phyloP scores from a whole-genome alignment of 1,140 invertebrate species.

The Mercenaria mercenaria region DNA sequence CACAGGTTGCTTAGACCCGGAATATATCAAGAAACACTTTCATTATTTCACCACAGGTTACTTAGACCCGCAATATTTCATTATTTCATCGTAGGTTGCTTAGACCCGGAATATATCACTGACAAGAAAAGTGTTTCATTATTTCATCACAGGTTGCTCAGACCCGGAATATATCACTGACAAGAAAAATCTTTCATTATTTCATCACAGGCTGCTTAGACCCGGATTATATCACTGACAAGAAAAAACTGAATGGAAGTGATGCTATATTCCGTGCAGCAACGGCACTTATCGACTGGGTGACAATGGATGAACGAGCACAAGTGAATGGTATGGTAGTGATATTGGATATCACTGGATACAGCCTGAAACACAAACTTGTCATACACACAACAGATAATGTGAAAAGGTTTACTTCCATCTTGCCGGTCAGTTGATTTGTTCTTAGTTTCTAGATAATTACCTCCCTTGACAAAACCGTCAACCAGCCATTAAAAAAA shows the following conservation, averaged over 20 bases:
- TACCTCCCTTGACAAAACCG: too few species aligned
- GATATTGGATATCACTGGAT: slow-evolving; percentile 16
- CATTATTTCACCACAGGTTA: too few species aligned
- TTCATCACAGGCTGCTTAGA: not conserved
- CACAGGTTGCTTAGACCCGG: too few species aligned
- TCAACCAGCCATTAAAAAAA: too few species aligned
- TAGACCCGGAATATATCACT: too few species aligned
- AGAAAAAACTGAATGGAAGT: slow-evolving; percentile 81
- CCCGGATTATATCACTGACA: slow-evolving; percentile 80
- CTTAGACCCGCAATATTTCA: too few species aligned
- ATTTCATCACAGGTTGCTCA: too few species aligned
- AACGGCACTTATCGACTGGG: slow-evolving; percentile 91
- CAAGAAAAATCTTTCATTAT: too few species aligned
- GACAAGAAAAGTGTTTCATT: too few species aligned
- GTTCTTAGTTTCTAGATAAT: not conserved
- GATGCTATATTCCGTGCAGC: slow-evolving; percentile 92
- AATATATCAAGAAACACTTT: too few species aligned
- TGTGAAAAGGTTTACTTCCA: not conserved
- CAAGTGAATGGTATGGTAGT: slow-evolving; percentile 29
- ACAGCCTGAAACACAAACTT: not conserved
- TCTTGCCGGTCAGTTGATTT: slow-evolving; percentile 2
- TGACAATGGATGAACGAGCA: slow-evolving; percentile 91
- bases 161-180: too few species aligned
- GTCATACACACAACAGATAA: slow-evolving; percentile 9
- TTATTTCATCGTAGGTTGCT: too few species aligned